A percentile compares a stretch with the other conserved stretches of the same genome.
Conservation (phyloP, 2,888 invertebrate genomes). For the Ectemnius cavifrons region DNA sequence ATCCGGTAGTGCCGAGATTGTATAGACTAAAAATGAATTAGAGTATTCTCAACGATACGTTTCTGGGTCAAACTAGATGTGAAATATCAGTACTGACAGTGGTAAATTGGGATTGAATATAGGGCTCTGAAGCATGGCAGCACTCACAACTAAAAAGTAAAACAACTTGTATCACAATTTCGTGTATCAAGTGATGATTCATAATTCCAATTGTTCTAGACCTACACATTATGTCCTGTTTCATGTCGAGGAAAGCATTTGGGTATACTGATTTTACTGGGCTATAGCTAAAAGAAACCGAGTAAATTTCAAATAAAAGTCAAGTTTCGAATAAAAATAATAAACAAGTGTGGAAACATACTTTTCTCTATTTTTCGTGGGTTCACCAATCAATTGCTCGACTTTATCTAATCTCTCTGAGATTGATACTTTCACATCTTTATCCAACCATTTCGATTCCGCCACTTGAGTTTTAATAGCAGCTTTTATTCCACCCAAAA, state of each 20-base stretch:
- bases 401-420: background rate
- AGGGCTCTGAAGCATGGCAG: background rate
- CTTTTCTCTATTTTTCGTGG: background rate
- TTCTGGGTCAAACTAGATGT: too few relatives aligned
- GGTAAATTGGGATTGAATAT: background rate
- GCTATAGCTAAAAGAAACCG: background rate
- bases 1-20: background rate
- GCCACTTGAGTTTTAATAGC: background rate
- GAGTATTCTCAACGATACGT: background rate
- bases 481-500: background rate
- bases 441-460: conserved; percentile 4
- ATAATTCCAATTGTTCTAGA: background rate
- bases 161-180: background rate
- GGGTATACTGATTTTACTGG: background rate
- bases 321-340: too few relatives aligned
- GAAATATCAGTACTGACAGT: background rate
- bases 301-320: too few relatives aligned
- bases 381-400: background rate
- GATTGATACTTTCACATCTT: background rate
- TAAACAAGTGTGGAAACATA: background rate
- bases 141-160: background rate
- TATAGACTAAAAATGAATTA: background rate
- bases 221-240: background rate
- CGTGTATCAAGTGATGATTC: background rate
- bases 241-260: background rate